phyloP scores from a whole-genome alignment of 1,140 invertebrate genomes.

The Himalopsyche phryganea region DNA sequence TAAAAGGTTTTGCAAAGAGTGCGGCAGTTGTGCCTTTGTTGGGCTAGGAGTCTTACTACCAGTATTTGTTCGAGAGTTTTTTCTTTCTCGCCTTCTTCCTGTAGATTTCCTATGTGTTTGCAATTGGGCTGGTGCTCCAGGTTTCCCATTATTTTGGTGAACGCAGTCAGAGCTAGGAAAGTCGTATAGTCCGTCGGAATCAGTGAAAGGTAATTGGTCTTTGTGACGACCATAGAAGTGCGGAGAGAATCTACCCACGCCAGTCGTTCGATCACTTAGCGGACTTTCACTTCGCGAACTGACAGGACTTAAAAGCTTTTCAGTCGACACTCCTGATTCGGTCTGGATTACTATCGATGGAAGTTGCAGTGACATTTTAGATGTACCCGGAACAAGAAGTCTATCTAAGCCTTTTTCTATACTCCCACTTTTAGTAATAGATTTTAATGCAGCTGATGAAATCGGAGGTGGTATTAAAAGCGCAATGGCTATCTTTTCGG shows the following conservation, averaged over 20 bases:
- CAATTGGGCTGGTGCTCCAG: conserved; percentile 36
- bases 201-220: conserved; percentile 63
- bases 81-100: conserved; percentile 50
- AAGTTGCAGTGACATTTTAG: conserved; percentile 53
- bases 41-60: conserved; percentile 48
- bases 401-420: conserved; percentile 51
- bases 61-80: conserved; percentile 45
- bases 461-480: conserved; percentile 19
- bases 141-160: conserved; percentile 46
- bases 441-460: conserved; percentile 43
- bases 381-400: conserved; percentile 30
- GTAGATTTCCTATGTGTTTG: conserved; percentile 53
- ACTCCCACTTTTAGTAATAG: conserved; percentile 47
- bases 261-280: conserved; percentile 63
- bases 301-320: conserved; percentile 64
- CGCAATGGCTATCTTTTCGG: conserved; percentile 27
- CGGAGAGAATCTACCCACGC: conserved; percentile 61
- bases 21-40: conserved; percentile 51
- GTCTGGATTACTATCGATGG: conserved; percentile 61
- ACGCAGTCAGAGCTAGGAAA: conserved; percentile 69
- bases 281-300: conserved; percentile 75
- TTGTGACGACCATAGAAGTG: conserved; percentile 64
- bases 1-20: conserved; percentile 51
- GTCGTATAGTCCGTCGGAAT: conserved; percentile 74
- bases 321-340: conserved; percentile 45